Evolutionary conservation across 2,888 invertebrate species (phyloP).

Genomic region (Barypeithes pellucidus): DNA sequence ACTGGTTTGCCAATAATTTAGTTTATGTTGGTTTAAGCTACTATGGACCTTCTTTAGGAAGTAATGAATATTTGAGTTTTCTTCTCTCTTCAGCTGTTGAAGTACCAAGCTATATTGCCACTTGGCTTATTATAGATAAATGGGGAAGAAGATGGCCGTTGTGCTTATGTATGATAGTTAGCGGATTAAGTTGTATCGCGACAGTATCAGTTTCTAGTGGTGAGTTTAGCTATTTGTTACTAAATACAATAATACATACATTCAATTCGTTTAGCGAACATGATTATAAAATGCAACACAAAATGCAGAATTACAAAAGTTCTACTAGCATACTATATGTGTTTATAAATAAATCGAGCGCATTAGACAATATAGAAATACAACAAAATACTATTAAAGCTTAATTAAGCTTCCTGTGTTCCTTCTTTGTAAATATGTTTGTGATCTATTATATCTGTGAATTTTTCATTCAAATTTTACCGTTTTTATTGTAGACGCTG

Average conservation of each 20-base stretch:
- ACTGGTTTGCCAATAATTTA: conserved; percentile 95
- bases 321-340: no score
- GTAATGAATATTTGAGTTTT: conserved; percentile 91
- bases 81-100: conserved; percentile 90
- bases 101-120: conserved; percentile 89
- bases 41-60: conserved; percentile 91
- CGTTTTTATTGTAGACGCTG: conserved; percentile 76
- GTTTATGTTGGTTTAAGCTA: conserved; percentile 94
- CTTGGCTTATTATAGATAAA: conserved; percentile 92
- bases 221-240: conserved; percentile 64
- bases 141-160: conserved; percentile 93
- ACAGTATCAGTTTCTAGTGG: conserved; percentile 88
- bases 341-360: no score
- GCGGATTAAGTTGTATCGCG: conserved; percentile 88
- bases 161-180: conserved; percentile 87
- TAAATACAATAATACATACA: no score
- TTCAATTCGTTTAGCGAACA: no score
- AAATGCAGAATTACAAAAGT: no score
- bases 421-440: no score
- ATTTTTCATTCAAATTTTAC: background rate
- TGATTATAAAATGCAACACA: no score
- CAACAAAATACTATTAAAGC: no score
- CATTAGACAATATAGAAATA: no score
- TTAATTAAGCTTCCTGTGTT: no score
- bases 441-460: no score